Base-by-base conservation (phyloP, 1,140 invertebrate genomes). In the Artemia franciscana region DNA sequence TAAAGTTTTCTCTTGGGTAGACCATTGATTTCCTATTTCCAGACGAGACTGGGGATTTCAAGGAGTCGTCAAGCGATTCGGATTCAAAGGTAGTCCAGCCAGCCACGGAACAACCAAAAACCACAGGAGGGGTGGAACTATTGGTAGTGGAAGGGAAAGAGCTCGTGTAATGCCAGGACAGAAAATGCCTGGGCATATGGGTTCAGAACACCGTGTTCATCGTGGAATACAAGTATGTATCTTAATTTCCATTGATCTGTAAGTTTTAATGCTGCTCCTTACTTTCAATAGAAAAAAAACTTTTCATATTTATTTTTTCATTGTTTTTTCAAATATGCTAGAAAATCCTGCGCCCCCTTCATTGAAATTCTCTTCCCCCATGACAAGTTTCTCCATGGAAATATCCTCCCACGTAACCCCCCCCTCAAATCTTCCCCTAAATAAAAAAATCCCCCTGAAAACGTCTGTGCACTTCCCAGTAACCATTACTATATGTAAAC, bases 161-260 rank as follows among this genome's bases (percentile, higher is more conserved):
- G 84, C 79, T 4, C 75, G 89, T 66, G 85, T 98, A 23, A 90
- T 88, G 84, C 89, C 88, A 59, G 95, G 95, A 61, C 93, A 87
- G 26, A 93, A 94, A 77, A 81, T 98, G 84, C 91, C 92, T 56
- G 95, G 95, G 28, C 88, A 94, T 69, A 97, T 98, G 93, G 95
- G 95, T 70, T 74, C 74, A 74, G 65, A 87, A 57, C 70, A 81
- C 77, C 78, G 85, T 66, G 77, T 78, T 28, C 67, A 81, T 12
- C 78, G 78, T 69, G 91, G 90, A 23, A 70, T 88, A 5, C 82
- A 83, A 74, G 83, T 83, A 70, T 70, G 64, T 65, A 23, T 57
- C 18, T 5, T 59, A 21, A 57, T 15, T 27, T 65, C 21, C 15
- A n/a, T 60, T 1, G 26, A 1, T 9, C 5, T 51, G 5, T 60